Conservation (phyloP, 1,140 invertebrate genomes). For the Drosophila varians region DNA sequence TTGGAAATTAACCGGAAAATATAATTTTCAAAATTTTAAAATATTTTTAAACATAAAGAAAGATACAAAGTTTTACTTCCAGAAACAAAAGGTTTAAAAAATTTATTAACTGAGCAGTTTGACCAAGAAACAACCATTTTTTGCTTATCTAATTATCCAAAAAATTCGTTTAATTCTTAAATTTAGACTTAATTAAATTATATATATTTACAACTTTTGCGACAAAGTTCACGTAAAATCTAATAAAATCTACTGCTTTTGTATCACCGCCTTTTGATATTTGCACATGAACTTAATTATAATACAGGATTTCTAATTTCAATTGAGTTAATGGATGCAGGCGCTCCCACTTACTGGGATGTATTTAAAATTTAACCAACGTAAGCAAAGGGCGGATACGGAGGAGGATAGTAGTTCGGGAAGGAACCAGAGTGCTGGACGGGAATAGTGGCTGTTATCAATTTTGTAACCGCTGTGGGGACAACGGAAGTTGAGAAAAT, state of each 20-base stretch:
- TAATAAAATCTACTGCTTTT: constrained; percentile 47
- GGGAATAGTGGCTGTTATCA: constrained; percentile 90
- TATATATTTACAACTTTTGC: constrained; percentile 42
- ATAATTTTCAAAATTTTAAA: too few species aligned
- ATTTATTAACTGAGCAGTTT: constrained; percentile 39
- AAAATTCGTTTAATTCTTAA: constrained; percentile 29
- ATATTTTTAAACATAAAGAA: neutral
- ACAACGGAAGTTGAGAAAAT: constrained; percentile 93
- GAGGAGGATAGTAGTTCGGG: constrained; percentile 86
- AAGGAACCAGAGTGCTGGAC: constrained; percentile 90
- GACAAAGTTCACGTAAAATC: constrained; percentile 31
- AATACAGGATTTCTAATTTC: constrained; percentile 34
- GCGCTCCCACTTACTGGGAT: constrained; percentile 14
- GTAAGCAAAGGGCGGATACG: constrained; percentile 87
- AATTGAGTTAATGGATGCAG: constrained; percentile 26
- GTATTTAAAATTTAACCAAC: constrained; percentile 86
- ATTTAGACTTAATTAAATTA: constrained; percentile 31
- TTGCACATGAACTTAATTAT: constrained; percentile 45
- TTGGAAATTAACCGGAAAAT: too few species aligned
- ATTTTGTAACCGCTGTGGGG: constrained; percentile 92
- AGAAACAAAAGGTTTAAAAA: constrained; percentile 4
- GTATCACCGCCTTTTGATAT: constrained; percentile 44
- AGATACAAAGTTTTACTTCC: neutral
- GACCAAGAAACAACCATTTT: constrained; percentile 34
- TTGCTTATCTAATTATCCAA: constrained; percentile 20